Conservation (phyloP, 1,140 invertebrate genomes). For the Drosophila tsacasi region DNA sequence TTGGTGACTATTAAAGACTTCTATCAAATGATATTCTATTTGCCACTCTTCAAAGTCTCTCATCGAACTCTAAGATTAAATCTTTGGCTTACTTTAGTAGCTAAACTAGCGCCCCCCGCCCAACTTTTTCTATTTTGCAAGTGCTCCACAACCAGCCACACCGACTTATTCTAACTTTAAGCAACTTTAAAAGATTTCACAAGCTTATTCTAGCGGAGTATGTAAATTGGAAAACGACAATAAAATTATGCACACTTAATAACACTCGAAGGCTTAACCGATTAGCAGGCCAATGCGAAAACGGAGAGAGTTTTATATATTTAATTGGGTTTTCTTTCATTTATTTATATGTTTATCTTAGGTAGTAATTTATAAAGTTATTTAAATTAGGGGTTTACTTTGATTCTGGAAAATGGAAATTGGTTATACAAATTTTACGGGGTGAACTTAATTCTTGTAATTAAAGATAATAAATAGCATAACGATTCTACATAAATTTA, state of each 20-base stretch:
- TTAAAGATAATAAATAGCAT: not conserved
- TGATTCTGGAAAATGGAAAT: not conserved
- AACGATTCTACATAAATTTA: not conserved
- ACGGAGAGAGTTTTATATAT: conserved; percentile 5
- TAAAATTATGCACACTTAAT: conserved; percentile 23
- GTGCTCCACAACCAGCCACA: conserved; percentile 45
- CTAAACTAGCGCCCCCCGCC: conserved; percentile 4
- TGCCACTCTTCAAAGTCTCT: conserved; percentile 39
- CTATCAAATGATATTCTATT: conserved; percentile 2
- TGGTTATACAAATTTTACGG: not conserved
- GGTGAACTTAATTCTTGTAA: not conserved
- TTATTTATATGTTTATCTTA: not conserved
- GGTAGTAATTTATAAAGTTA: not conserved
- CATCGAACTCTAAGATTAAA: conserved; percentile 55
- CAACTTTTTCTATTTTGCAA: conserved; percentile 11
- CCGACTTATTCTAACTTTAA: conserved; percentile 18
- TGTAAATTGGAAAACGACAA: conserved; percentile 45
- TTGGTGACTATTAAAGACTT: not conserved
- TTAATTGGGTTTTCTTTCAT: not conserved
- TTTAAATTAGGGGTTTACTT: not conserved
- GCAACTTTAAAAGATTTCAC: conserved; percentile 22
- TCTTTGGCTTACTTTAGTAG: conserved; percentile 47
- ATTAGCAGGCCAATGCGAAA: conserved; percentile 33
- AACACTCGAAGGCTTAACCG: conserved; percentile 15
- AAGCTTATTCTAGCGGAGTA: conserved; percentile 46